Percentiles rank a stretch among this genome's conserved stretches.
phyloP scores from a whole-genome alignment of 1,140 invertebrate genomes.

The Temnothorax nylanderi region DNA sequence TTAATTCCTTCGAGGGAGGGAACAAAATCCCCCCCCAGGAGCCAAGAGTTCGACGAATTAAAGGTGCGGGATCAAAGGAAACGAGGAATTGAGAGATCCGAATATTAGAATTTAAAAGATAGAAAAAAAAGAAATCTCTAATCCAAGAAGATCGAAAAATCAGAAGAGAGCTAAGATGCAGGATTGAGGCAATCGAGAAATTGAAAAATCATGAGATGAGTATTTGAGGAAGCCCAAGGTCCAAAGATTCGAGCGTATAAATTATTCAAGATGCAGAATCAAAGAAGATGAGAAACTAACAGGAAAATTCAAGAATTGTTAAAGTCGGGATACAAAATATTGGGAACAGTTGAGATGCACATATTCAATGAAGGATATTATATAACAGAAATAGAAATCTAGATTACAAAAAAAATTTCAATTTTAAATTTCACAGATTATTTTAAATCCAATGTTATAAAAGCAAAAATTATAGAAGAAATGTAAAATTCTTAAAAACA shows the following conservation, averaged over 20 bases:
- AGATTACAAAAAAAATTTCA: background rate
- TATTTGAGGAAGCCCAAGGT: background rate
- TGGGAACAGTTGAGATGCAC: background rate
- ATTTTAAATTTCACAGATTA: background rate
- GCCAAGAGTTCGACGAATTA: slow-evolving; percentile 34
- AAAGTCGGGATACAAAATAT: background rate
- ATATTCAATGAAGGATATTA: background rate
- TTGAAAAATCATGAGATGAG: slow-evolving; percentile 17
- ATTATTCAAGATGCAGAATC: slow-evolving; percentile 23
- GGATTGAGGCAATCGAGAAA: slow-evolving; percentile 14
- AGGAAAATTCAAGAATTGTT: background rate
- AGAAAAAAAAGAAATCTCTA: background rate
- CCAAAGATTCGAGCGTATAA: background rate
- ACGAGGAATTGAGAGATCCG: background rate
- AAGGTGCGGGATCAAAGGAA: slow-evolving; percentile 32
- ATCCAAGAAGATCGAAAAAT: background rate
- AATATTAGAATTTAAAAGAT: background rate
- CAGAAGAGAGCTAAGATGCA: background rate
- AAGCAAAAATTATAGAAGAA: background rate
- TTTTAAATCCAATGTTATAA: background rate
- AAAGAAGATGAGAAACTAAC: background rate
- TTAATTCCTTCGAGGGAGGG: slow-evolving; percentile 48
- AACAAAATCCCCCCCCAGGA: slow-evolving; percentile 3
- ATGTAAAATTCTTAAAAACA: background rate
- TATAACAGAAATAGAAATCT: background rate